Evolutionary conservation across 2,888 invertebrate species (phyloP).

Genomic region (Eupithecia abbreviata): DNA sequence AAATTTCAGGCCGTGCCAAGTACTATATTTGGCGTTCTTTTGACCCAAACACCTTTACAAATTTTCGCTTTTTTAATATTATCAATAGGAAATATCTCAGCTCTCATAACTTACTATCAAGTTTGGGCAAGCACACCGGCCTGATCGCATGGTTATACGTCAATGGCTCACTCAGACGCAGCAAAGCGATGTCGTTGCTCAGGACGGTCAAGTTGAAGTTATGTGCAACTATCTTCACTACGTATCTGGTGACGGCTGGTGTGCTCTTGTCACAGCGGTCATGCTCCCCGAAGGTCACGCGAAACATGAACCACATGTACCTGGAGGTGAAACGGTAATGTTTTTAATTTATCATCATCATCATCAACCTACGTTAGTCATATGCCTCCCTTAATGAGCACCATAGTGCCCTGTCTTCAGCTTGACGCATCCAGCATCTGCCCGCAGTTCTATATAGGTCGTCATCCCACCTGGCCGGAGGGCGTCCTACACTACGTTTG

Average conservation of each 20-base stretch:
- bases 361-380: no score
- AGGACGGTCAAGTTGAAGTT: slow-evolving; percentile 92
- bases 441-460: no score
- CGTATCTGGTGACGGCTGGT: slow-evolving; percentile 88
- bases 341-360: neutral
- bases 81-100: neutral
- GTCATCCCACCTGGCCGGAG: no score
- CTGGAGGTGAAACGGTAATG: slow-evolving; percentile 65
- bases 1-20: neutral
- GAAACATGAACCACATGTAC: slow-evolving; percentile 96
- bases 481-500: no score
- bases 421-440: no score
- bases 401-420: no score
- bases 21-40: neutral
- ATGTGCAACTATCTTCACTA: slow-evolving; percentile 88
- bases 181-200: slow-evolving; percentile 92
- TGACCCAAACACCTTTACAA: neutral
- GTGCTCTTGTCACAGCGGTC: slow-evolving; percentile 88
- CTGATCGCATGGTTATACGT: slow-evolving; percentile 89
- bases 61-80: neutral
- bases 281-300: slow-evolving; percentile 93
- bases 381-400: no score
- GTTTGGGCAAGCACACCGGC: slow-evolving; percentile 90
- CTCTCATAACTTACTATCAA: slow-evolving; percentile 70
- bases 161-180: slow-evolving; percentile 90